These are phyloP conservation scores for Argentina silus DNA, from an alignment of 2,797 vertebrate species.

Conservation along the genomic window DNA sequence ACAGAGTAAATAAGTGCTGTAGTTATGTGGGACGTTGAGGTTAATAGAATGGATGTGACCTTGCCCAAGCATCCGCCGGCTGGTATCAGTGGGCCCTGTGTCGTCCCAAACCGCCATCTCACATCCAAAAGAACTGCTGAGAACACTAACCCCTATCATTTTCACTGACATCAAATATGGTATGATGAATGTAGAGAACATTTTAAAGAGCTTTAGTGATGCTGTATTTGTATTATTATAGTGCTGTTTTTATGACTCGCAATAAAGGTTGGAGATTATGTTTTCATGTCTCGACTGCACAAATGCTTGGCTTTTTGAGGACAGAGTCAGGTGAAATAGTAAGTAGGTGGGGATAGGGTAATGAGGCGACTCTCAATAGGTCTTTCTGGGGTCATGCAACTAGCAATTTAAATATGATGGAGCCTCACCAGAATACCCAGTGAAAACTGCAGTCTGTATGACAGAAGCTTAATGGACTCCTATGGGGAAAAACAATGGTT, in stretches of 20 bases:
- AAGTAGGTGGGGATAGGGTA: not conserved
- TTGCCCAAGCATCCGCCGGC: conserved; percentile 45
- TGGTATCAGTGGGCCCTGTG: conserved; percentile 20
- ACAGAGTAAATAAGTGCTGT: conserved; percentile 45
- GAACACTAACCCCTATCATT: not conserved
- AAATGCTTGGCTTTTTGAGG: not conserved
- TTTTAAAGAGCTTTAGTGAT: conserved; percentile 8
- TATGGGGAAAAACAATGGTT: conserved; percentile 17
- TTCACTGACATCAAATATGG: conserved; percentile 2
- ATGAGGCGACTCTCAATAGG: not conserved
- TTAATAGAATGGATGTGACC: conserved; percentile 60
- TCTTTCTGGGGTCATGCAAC: not conserved
- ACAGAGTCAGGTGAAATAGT: not conserved
- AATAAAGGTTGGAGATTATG: not conserved
- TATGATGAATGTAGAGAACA: conserved; percentile 7
- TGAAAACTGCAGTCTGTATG: not conserved
- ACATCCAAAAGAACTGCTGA: not conserved
- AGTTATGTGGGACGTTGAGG: conserved; percentile 42
- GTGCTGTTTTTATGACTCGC: not conserved
- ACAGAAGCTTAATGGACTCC: not conserved
- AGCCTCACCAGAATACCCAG: not conserved
- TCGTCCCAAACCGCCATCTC: not conserved
- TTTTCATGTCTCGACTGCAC: not conserved
- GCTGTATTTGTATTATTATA: not conserved
- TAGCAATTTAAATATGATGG: too few species aligned